These are phyloP conservation scores for Anthoscopus minutus DNA, from an alignment of 2,113 vertebrate genomes.

Conservation along the genomic window DNA sequence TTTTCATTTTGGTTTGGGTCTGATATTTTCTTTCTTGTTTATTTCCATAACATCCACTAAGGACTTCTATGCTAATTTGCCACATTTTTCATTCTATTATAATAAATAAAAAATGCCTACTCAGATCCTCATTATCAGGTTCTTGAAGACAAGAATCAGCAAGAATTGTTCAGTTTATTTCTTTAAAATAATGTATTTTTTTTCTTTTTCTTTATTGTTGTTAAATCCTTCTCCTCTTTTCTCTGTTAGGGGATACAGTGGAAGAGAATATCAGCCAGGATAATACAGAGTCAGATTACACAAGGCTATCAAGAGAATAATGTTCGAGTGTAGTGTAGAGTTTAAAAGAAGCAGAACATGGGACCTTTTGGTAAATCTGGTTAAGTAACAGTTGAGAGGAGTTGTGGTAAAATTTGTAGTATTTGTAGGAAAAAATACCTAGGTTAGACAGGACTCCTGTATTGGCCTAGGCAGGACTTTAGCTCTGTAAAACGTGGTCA, in stretches of 20 bases:
- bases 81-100: conserved; percentile 8
- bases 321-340: background rate
- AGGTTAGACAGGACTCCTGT: background rate
- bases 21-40: conserved; percentile 14
- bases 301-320: background rate
- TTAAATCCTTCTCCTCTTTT: background rate
- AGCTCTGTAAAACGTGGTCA: background rate
- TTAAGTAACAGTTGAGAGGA: background rate
- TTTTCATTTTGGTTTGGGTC: background rate
- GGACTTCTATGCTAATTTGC: conserved; percentile 15
- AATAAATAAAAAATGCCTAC: conserved; percentile 20
- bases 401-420: background rate
- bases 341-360: background rate
- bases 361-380: background rate
- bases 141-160: background rate
- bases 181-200: background rate
- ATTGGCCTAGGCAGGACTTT: background rate
- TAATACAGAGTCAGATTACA: background rate
- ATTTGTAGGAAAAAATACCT: background rate
- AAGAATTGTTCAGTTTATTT: background rate
- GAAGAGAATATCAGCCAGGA: background rate
- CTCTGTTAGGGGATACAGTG: background rate
- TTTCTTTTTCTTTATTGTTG: background rate
- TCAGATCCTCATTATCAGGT: background rate
- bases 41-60: conserved; percentile 26